Base-by-base conservation (phyloP, 92 coral and sea anemone genomes). In the Palythoa heliodiscus region DNA sequence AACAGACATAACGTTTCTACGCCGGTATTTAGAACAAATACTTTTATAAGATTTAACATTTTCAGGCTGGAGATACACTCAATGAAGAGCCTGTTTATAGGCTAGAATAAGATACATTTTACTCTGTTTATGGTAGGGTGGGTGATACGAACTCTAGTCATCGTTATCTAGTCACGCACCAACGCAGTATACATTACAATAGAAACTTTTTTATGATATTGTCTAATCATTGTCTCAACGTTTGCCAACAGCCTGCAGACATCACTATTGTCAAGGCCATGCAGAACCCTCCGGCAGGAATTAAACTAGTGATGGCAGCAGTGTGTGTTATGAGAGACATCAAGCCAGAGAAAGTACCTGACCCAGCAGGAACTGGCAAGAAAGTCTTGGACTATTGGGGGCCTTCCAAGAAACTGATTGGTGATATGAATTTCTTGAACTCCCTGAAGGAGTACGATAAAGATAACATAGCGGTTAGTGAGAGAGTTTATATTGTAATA, bases 301-400 rank as follows among this genome's bases (percentile, higher is more conserved):
- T 97, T 38, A 97, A 97, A 85, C 99, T 97, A 16, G 99, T 97
- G 82, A 97, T 97, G 99, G 77, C 98, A 52, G 99, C 99, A 22
- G 98, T 97, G 43, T 97, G 99, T 67, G 98, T 97, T 35, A 94
- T 97, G 99, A 93, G 91, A 85, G 99, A 94, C 80, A 92, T 97
- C 37, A 97, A 94, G 75, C 99, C 99, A 64, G 99, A 96, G 74
- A 96, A 96, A 86, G 86, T 96, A 66, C 93, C 93, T 70, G 99
- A 96, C 75, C 99, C 99, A 11, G 95, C 96, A 17, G 99, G 99
- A 35, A 97, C 99, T 35, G 99, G 99, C 37, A 93, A 95, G 88
- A 97, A 97, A 93, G 91, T 97, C 20, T 86, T 94, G 16, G 99
- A 97, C 92, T 97, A 72, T 90, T 97, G 99, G 99, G 99, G 95